Evolutionary conservation across 2,113 vertebrate genomes (phyloP), one percentile per base, ranked within the genome.

Genomic region (Toxotes chatareus): DNA sequence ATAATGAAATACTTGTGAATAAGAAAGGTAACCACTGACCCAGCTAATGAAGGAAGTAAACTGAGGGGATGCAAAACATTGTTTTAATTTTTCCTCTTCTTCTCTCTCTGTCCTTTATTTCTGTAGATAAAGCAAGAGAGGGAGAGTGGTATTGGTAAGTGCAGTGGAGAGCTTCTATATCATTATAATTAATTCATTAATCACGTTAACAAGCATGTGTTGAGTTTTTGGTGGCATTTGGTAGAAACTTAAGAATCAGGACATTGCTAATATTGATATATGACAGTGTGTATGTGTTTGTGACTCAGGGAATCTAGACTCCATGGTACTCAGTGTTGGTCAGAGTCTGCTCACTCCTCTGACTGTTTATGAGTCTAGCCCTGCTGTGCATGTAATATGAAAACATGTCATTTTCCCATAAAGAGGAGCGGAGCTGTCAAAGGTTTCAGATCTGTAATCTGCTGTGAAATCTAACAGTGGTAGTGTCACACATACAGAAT

Each of bases 401-500:
- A 61, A 57, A 61, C 49, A 16, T 44, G 59, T 27, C 16, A 40
- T 32, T 57, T 79, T 68, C 61, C 66, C 66, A 76, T 23, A 31
- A 36, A 68, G 40, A 23, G 7, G 3, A 80, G 42, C 34, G 38
- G 63, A 5, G 46, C 16, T 21, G 6, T 61, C 47, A 61, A 65
- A 76, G 53, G 53, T 63, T 56, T 10, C n/a, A 66, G 38, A 46
- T 60, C 42, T 65, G 10, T 49, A 66, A 74, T 72, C 80, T 75
- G 49, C 1, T 12, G 4, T 40, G 72, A 72, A 67, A 76, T 76
- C 36, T 32, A 46, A 44, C 63, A 73, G 21, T 0, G 59, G 21
- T 53, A 59, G 0, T 2, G 17, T 61, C 63, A 46, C 21, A 40
- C 4, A 11, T 46, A 19, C 19, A 21, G 12, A 49, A 21, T 49